phyloP scores from a whole-genome alignment of 37 sponge, comb jelly and placozoan species.

The Eunapius fragilis region DNA sequence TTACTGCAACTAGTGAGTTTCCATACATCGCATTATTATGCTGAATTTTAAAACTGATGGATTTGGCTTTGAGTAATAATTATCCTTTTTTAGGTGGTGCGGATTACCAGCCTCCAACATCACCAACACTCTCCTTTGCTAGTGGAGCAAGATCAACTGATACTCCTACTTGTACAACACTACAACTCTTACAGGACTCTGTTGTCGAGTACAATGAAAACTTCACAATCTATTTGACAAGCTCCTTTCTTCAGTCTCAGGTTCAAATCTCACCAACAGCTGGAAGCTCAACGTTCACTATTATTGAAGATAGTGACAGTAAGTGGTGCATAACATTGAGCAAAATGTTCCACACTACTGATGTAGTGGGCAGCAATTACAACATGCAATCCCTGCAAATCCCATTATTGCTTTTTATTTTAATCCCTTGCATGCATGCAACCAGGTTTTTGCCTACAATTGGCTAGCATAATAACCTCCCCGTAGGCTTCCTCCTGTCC shows the following conservation, averaged over 20 bases:
- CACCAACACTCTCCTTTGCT: not conserved
- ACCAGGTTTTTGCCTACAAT: too few relatives aligned
- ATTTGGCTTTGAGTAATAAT: too few relatives aligned
- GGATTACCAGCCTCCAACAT: not conserved
- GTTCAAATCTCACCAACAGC: not conserved
- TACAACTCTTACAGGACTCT: not conserved
- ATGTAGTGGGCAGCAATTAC: too few relatives aligned
- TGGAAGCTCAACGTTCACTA: not conserved
- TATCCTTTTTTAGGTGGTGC: not conserved
- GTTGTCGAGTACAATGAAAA: not conserved
- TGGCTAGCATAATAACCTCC: too few relatives aligned
- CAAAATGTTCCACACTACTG: too few relatives aligned
- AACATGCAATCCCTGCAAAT: too few relatives aligned
- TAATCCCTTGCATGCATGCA: too few relatives aligned
- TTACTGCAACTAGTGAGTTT: not conserved
- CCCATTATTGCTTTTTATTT: too few relatives aligned
- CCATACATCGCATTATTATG: not conserved
- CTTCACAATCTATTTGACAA: not conserved
- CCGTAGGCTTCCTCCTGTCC: too few relatives aligned
- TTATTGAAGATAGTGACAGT: not conserved
- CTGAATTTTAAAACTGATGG: too few relatives aligned
- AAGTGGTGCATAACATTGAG: not conserved
- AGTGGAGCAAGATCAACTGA: not conserved
- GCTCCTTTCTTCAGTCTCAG: not conserved
- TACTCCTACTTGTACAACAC: not conserved